phyloP scores from a whole-genome alignment of 2,113 vertebrate genomes.

The Piaya cayana region DNA sequence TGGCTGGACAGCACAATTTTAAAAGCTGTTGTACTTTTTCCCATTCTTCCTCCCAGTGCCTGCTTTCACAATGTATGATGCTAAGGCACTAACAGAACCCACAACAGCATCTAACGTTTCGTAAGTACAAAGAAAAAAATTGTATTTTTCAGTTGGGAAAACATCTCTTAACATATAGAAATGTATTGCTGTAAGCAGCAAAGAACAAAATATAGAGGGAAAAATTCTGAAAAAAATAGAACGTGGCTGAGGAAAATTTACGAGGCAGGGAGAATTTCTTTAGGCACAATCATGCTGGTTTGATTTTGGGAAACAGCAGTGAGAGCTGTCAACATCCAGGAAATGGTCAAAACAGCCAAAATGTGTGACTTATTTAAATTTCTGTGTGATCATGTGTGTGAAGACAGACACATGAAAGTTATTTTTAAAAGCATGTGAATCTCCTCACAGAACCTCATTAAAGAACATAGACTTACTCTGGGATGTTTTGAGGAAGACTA shows the following conservation, averaged over 20 bases:
- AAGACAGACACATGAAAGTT: constrained; percentile 1
- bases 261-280: not conserved
- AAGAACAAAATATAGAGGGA: not conserved
- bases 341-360: constrained; percentile 13
- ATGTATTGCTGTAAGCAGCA: not conserved
- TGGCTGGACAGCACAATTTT: not conserved
- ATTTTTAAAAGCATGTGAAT: constrained; percentile 43
- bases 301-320: not conserved
- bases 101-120: not conserved
- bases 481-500: not conserved
- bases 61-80: not conserved
- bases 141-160: not conserved
- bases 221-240: not conserved
- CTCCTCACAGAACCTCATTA: constrained; percentile 7
- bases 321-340: constrained; percentile 2
- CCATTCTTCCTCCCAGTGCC: not conserved
- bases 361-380: not conserved
- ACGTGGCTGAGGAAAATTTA: not conserved
- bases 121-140: not conserved
- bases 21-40: not conserved
- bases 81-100: not conserved
- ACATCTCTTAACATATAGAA: not conserved
- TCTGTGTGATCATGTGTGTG: not conserved
- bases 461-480: not conserved
- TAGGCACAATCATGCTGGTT: not conserved